Conservation (phyloP, 2,888 invertebrate genomes). For the Neria commutata region DNA sequence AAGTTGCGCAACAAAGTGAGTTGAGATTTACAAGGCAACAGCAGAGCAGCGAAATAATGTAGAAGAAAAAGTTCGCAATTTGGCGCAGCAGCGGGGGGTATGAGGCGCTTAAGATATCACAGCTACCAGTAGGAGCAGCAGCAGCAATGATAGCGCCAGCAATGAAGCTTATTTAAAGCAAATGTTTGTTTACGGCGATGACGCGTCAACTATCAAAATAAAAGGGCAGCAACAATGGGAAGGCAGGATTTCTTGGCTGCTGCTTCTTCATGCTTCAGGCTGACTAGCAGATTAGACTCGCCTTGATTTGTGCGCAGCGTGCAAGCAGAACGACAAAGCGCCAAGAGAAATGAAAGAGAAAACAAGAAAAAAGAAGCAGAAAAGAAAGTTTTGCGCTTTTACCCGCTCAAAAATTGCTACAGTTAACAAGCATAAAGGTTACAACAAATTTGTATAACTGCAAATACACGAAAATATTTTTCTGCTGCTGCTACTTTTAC, state of each 20-base stretch:
- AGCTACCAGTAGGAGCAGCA: background rate
- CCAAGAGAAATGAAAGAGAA: background rate
- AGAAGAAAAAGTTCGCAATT: background rate
- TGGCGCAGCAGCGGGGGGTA: background rate
- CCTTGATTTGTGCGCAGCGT: background rate
- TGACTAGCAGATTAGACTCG: no score
- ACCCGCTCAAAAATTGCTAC: background rate
- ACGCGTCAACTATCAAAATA: constrained; percentile 18
- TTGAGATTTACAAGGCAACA: background rate
- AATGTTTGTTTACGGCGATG: constrained; percentile 16
- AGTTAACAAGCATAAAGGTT: constrained; percentile 13
- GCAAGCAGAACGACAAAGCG: background rate
- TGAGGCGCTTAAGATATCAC: background rate
- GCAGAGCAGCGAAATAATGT: background rate
- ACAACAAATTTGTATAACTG: no score
- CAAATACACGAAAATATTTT: no score
- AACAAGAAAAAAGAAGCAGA: background rate
- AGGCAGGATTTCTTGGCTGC: no score
- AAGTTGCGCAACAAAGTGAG: background rate
- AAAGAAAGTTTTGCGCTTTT: background rate
- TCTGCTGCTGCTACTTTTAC: no score
- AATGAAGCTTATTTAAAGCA: constrained; percentile 9
- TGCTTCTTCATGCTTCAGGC: no score
- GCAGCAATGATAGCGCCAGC: background rate
- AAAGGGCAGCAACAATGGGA: background rate